Base-by-base conservation (phyloP, 1,140 invertebrate genomes). In the Lithobius niger region DNA sequence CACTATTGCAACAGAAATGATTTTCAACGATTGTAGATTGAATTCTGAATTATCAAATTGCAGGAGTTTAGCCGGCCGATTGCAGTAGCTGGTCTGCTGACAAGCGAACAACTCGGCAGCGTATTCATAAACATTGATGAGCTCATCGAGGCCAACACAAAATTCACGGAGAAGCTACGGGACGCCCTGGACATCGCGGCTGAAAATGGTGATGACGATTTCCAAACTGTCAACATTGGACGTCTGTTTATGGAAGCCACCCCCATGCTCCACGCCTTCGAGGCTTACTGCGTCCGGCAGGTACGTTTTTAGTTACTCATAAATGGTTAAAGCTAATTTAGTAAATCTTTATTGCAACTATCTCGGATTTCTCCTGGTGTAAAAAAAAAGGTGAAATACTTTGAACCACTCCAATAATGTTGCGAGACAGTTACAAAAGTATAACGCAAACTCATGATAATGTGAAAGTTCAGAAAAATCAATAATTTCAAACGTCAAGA, bases 121-220 rank as follows among this genome's bases (percentile, higher is more conserved):
- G 90, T 97, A 61, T 97, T 97, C 73, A 78, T 95, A 1, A 97
- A 97, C 64, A 82, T 90, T 22, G 87, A 93, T 71, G 88, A 97
- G 67, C 73, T 97, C 44, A 79, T 93, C 52, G 83, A 89, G 65
- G 87, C 94, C 63, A 95, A 91, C 72, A 76, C 82, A 59, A 79
- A 82, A 47, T 79, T 97, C 59, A 84, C 87, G 22, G 83, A 90
- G 63, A 84, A 86, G 67, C 74, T 97, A 48, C 79, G 88, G 62
- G 84, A 88, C 64, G 83, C 83, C 26, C 78, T 95, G n/a, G 86
- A 93, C 67, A 83, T 87, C 55, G 86, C 90, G 6, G 66, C 79
- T 10, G 83, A 87, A 62, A 82, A 69, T 80, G 77, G 77, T 3
- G 82, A 85, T 62, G 78, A 88, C 74, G 89, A 95, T 73, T 76